phyloP scores from a whole-genome alignment of 2,888 invertebrate genomes.

The Drosophila affinis region DNA sequence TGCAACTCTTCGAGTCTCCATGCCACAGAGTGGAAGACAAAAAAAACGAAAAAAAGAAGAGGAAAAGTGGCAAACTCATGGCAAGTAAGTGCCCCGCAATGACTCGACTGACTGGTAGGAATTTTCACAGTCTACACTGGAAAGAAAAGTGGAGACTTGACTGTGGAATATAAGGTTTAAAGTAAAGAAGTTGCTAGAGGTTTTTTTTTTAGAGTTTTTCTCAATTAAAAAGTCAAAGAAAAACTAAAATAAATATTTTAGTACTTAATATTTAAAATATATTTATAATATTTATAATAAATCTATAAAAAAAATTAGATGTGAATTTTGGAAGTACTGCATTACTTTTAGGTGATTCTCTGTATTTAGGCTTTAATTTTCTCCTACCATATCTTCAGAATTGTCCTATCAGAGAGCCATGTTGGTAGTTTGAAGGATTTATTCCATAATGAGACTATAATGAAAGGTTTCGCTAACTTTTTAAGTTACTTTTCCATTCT shows the following conservation, averaged over 20 bases:
- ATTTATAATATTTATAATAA: too few species aligned
- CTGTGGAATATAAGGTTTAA: neutral
- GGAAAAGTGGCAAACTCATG: conserved; percentile 57
- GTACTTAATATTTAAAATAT: too few species aligned
- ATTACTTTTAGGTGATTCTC: too few species aligned
- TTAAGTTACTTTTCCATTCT: neutral
- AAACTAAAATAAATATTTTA: neutral
- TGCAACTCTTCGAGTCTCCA: neutral
- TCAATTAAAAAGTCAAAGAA: neutral
- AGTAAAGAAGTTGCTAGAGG: neutral
- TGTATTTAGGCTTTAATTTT: neutral
- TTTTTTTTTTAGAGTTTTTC: rapidly evolving
- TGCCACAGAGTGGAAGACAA: conserved; percentile 15
- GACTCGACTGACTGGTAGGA: conserved; percentile 70
- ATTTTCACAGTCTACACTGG: conserved; percentile 32
- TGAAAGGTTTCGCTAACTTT: neutral
- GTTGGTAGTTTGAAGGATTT: too few species aligned
- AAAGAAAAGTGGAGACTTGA: neutral
- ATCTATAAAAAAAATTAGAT: neutral
- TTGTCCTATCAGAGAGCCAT: too few species aligned
- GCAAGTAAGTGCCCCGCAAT: conserved; percentile 63
- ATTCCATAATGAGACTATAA: neutral
- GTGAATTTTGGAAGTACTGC: neutral
- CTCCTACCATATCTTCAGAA: neutral
- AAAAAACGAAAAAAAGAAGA: neutral